Evolutionary conservation across 2,113 vertebrate species (phyloP).

Genomic region (Siniperca chuatsi): DNA sequence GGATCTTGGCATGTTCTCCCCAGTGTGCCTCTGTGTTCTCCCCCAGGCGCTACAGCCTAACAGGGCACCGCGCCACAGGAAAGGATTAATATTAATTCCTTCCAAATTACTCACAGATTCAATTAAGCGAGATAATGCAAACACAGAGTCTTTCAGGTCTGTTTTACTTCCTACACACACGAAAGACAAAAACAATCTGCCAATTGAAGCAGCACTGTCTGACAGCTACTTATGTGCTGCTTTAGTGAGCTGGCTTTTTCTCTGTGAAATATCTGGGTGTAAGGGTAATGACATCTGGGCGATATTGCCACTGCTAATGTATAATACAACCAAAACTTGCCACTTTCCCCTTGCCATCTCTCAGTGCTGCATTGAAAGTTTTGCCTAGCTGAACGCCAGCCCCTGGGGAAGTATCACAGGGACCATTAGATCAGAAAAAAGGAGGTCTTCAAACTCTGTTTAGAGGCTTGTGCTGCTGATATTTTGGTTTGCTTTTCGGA

Average conservation of each 20-base stretch:
- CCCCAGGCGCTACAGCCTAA: slow-evolving; percentile 29
- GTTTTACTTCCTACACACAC: slow-evolving; percentile 37
- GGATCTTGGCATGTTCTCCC: slow-evolving; percentile 31
- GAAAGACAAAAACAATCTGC: slow-evolving; percentile 1
- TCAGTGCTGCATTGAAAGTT: slow-evolving; percentile 28
- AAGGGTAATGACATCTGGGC: slow-evolving; percentile 37
- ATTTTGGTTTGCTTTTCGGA: slow-evolving; percentile 55
- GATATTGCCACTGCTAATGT: slow-evolving; percentile 38
- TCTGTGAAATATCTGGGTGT: slow-evolving; percentile 17
- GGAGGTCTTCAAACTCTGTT: slow-evolving; percentile 57
- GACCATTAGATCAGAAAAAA: slow-evolving; percentile 63
- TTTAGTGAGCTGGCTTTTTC: not conserved
- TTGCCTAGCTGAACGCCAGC: slow-evolving; percentile 31
- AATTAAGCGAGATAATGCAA: slow-evolving; percentile 76
- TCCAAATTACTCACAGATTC: slow-evolving; percentile 68
- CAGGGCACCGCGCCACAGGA: slow-evolving; percentile 47
- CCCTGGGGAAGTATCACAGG: slow-evolving; percentile 64
- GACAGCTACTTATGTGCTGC: slow-evolving; percentile 21
- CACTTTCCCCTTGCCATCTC: slow-evolving; percentile 33
- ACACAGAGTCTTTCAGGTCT: slow-evolving; percentile 63
- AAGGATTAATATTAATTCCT: slow-evolving; percentile 75
- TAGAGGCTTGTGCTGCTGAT: slow-evolving; percentile 54
- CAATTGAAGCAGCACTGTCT: slow-evolving; percentile 29
- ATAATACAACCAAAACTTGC: slow-evolving; percentile 42
- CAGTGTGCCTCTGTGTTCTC: slow-evolving; percentile 25